phyloP scores from a whole-genome alignment of 1,140 invertebrate species.

The Drosophila asahinai region DNA sequence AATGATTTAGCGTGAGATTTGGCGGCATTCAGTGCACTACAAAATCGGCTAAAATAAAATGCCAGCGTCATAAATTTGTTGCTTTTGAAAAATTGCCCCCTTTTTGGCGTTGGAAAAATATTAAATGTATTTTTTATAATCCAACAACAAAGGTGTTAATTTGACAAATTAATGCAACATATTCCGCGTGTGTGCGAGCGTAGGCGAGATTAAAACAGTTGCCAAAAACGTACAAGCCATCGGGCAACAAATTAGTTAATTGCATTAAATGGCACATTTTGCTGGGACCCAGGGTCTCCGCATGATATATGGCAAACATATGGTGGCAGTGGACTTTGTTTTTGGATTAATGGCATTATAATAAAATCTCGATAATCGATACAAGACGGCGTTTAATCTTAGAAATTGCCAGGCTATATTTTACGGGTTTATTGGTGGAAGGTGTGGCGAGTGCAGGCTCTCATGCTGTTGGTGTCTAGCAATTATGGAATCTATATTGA shows the following conservation, averaged over 20 bases:
- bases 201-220: constrained; percentile 42
- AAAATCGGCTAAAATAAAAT: constrained; percentile 38
- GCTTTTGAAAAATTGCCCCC: constrained; percentile 71
- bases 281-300: neutral
- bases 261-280: constrained; percentile 34
- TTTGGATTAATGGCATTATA: constrained; percentile 44
- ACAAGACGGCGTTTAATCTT: constrained; percentile 42
- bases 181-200: constrained; percentile 22
- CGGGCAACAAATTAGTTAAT: constrained; percentile 55
- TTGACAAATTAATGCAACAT: constrained; percentile 76
- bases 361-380: constrained; percentile 44
- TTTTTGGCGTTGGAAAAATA: constrained; percentile 26
- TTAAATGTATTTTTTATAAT: constrained; percentile 67
- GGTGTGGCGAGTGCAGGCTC: constrained; percentile 19
- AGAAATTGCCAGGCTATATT: constrained; percentile 29
- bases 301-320: constrained; percentile 39
- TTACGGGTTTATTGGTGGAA: constrained; percentile 16
- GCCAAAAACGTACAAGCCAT: constrained; percentile 36
- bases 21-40: constrained; percentile 19
- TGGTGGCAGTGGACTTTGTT: constrained; percentile 20
- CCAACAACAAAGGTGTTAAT: constrained; percentile 72
- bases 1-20: constrained; percentile 79
- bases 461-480: constrained; percentile 1
- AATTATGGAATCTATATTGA: constrained; percentile 11
- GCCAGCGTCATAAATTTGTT: constrained; percentile 67